Evolutionary conservation across 30 jellyfish, hydroid and myxozoan species (phyloP), one percentile per base, ranked within the genome.

Genomic region (Turritopsis dohrnii): DNA sequence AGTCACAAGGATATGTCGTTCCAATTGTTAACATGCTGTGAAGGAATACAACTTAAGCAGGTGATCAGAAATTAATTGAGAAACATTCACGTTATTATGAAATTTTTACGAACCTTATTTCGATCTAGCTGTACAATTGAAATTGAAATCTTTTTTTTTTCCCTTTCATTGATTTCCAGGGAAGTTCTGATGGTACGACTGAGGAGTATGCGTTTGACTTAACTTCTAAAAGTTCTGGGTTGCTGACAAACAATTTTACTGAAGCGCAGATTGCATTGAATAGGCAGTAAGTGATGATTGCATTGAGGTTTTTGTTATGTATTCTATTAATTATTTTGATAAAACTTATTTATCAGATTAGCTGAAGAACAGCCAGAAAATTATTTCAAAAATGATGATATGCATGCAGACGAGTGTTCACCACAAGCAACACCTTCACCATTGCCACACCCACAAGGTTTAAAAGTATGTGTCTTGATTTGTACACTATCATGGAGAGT

Each of bases 391-490:
- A 41, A 41, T 3, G 60, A 41, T 13, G 60, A 41, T 13, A 41
- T 41, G 60, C 5, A 41, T 41, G 13, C 5, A 41, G 60, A 41
- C 13, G 60, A 41, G 9, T 41, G 60, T 41, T 41, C 60, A 13
- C 60, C 30, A 9, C 77, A 69, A 69, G 77, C 77, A 7, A 7
- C 77, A 1, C 77, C 77, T 9, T 69, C 77, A 19, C 60, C 60
- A 3, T 41, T 41, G 60, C 60, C 60, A 41, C 60, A 41, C 60
- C 60, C 60, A 13, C 60, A 41, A 41, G 60, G 60, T 3, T 13
- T 41, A 41, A 41, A 41, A 41, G 60, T 41, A 41, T 41, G 60
- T 41, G 13, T 41, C 60, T 41, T 41, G 60, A 41, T 3, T 41
- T 41, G 60, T n/a, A n/a, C 60, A 41, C 13, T 5, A 41, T 41